Base-by-base conservation (phyloP, 2,797 vertebrate genomes). In the Dryobates pubescens region DNA sequence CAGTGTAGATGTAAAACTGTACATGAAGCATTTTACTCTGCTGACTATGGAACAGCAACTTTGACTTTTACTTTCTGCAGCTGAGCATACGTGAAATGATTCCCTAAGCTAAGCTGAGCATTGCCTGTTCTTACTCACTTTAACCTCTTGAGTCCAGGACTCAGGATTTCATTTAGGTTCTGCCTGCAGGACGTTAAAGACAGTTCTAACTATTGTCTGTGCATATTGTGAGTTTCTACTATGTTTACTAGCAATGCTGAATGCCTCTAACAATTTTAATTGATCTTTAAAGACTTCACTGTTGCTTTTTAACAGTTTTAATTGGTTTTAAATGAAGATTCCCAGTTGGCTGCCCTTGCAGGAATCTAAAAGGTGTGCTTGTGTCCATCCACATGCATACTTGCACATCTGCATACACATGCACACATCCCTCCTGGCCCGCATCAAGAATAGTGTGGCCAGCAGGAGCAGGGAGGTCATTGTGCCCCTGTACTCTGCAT, bases 341-440 rank as follows among this genome's bases (percentile, higher is more conserved):
- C 20, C 0, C 17, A 47, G 17, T 57, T 85, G 29, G 1, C 32
- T 69, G 49, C 41, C 32, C 30, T 77, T 92, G 23, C 12, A 61
- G 24, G 17, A 26, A 10, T 53, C 27, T 61, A 4, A 38, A 88
- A 11, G 12, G 13, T 34, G 20, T 82, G 64, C 15, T 5, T 77
- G 23, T 54, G n/a, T 79, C 43, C 14, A 17, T 63, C 19, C 43
- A 27, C 8, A 2, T 74, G 38, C 17, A 15, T 69, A 26, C 9
- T 36, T 59, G 4, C 0, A 36, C 4, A 3, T 4, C 7, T 3
- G 2, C 41, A 6, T 30, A 15, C 1, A 5, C 11, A 3, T 20
- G 20, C 4, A 65, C 6, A 9, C 9, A 30, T 10, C 19, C 80
- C 53, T 38, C 36, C 36, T 36, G 36, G 36, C 36, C 36, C 36